phyloP scores from a whole-genome alignment of 1,140 invertebrate genomes.

The Eciton burchellii region DNA sequence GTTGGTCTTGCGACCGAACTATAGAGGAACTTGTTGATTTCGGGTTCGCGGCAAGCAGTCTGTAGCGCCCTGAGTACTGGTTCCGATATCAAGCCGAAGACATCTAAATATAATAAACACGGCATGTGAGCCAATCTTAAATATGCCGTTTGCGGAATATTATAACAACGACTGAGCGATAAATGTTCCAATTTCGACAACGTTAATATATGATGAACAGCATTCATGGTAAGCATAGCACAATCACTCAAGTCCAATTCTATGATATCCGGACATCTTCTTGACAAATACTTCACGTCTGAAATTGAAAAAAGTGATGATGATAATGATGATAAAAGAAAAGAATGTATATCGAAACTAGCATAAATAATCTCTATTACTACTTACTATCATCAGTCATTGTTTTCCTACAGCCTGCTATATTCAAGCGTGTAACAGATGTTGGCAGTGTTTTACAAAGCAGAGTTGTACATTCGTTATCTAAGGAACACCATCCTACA shows the following conservation, averaged over 20 bases:
- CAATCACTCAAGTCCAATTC: slow-evolving; percentile 96
- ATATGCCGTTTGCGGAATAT: slow-evolving; percentile 88
- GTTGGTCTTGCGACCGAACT: slow-evolving; percentile 95
- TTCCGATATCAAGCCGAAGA: slow-evolving; percentile 91
- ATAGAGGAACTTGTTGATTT: slow-evolving; percentile 90
- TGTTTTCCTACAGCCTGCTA: slow-evolving; percentile 92
- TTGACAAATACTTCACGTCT: slow-evolving; percentile 90
- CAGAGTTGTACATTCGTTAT: slow-evolving; percentile 86
- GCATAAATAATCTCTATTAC: slow-evolving; percentile 29
- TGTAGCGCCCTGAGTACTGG: slow-evolving; percentile 87
- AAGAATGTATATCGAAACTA: slow-evolving; percentile 9
- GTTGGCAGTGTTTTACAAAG: slow-evolving; percentile 88
- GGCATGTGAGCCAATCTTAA: slow-evolving; percentile 85
- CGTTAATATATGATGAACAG: slow-evolving; percentile 87
- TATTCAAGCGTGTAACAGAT: slow-evolving; percentile 90
- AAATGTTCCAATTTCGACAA: slow-evolving; percentile 92
- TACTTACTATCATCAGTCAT: slow-evolving; percentile 91
- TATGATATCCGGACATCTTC: slow-evolving; percentile 89
- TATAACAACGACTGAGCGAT: slow-evolving; percentile 94
- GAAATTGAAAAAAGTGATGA: slow-evolving; percentile 73
- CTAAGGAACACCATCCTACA: slow-evolving; percentile 93
- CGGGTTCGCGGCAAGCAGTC: slow-evolving; percentile 84
- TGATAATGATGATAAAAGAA: too few species aligned
- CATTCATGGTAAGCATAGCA: slow-evolving; percentile 88
- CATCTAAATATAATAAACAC: slow-evolving; percentile 89